Conservation (phyloP, 2,888 invertebrate genomes). For the Diabrotica balteata region DNA sequence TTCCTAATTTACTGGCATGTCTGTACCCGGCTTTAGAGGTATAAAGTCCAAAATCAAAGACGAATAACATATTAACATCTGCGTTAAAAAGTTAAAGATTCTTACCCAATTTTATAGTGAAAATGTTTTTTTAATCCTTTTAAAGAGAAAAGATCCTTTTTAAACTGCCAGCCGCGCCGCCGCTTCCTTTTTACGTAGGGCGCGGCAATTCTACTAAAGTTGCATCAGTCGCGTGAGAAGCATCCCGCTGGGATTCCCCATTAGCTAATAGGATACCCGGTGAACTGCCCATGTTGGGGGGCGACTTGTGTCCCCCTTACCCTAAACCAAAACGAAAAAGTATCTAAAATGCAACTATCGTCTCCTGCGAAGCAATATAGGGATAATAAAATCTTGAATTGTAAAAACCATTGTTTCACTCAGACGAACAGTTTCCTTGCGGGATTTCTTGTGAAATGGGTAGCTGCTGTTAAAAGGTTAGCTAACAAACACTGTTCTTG, state of each 20-base stretch:
- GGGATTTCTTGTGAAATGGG: too few relatives aligned
- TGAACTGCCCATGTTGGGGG: slow-evolving; percentile 4
- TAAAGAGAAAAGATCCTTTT: too few relatives aligned
- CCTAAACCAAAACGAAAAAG: slow-evolving; percentile 10
- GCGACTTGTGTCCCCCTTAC: slow-evolving; percentile 2
- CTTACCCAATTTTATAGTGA: too few relatives aligned
- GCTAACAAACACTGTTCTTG: too few relatives aligned
- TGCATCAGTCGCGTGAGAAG: slow-evolving; percentile 43
- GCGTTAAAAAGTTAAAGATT: not conserved
- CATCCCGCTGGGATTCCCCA: slow-evolving; percentile 48
- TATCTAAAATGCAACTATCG: not conserved
- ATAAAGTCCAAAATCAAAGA: too few relatives aligned
- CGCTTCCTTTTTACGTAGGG: slow-evolving; percentile 15
- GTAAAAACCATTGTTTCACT: too few relatives aligned
- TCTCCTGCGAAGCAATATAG: not conserved
- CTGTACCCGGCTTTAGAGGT: too few relatives aligned
- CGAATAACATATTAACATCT: not conserved
- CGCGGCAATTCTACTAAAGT: slow-evolving; percentile 17
- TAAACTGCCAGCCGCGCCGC: not conserved
- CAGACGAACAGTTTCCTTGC: too few relatives aligned
- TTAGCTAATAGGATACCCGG: slow-evolving; percentile 49
- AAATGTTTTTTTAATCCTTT: too few relatives aligned
- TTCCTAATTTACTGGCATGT: too few relatives aligned
- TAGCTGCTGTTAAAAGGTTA: too few relatives aligned
- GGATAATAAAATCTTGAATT: too few relatives aligned